Percentiles rank a stretch among this genome's conserved stretches.
Conservation (phyloP, 2,797 vertebrate species). For the Anguilla megastoma region DNA sequence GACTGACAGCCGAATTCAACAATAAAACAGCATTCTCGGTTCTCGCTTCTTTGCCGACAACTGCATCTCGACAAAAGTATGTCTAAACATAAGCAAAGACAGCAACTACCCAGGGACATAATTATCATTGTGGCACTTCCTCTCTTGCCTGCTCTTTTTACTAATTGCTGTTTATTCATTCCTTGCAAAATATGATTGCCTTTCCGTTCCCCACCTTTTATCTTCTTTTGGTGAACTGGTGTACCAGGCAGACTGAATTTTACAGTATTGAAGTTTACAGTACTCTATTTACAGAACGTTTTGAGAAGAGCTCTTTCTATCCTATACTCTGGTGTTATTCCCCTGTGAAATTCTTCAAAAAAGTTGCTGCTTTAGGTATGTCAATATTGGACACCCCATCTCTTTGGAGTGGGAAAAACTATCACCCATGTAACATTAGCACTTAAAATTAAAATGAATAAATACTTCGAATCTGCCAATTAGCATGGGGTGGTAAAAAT, state of each 20-base stretch:
- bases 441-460: too few species aligned
- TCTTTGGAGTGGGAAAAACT: too few species aligned
- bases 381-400: too few species aligned
- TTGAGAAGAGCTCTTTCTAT: not conserved
- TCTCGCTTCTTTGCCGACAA: not conserved
- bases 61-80: not conserved
- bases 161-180: not conserved
- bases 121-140: not conserved
- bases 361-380: too few species aligned
- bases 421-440: too few species aligned
- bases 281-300: not conserved
- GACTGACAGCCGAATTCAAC: constrained; percentile 1
- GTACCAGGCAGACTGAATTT: not conserved
- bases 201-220: not conserved
- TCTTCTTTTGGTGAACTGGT: not conserved
- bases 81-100: constrained; percentile 15
- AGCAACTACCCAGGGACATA: not conserved
- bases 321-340: too few species aligned
- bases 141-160: not conserved
- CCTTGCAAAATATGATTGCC: not conserved
- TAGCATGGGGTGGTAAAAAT: too few species aligned
- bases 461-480: too few species aligned
- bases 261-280: not conserved
- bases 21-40: constrained; percentile 23
- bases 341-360: too few species aligned